Conservation (phyloP, 2,113 vertebrate genomes). For the Phalacrocorax brasilianus region DNA sequence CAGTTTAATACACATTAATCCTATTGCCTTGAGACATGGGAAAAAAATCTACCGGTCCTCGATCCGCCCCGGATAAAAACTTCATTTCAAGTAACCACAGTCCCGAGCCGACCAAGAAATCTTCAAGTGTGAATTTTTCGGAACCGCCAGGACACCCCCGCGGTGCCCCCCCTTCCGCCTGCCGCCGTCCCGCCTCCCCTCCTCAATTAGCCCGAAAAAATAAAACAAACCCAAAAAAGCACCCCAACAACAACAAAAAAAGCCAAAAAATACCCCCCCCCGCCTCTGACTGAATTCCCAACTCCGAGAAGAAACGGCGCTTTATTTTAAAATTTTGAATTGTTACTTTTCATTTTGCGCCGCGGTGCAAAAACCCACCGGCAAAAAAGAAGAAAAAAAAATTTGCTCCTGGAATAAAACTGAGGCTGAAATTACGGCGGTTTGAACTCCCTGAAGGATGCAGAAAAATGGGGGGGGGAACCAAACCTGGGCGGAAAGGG, state of each 20-base stretch:
- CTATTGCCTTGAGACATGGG: slow-evolving; percentile 85
- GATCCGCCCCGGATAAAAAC: slow-evolving; percentile 78
- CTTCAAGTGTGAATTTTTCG: slow-evolving; percentile 73
- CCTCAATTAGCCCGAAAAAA: background rate
- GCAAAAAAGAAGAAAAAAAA: background rate
- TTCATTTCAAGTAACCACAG: slow-evolving; percentile 86
- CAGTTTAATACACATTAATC: slow-evolving; percentile 87
- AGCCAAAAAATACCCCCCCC: background rate
- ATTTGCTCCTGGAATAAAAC: background rate
- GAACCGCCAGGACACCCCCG: background rate
- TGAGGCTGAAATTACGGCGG: background rate
- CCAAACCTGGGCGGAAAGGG: background rate
- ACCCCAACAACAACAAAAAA: background rate
- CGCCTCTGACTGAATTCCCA: background rate
- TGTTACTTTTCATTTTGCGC: background rate
- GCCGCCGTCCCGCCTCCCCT: background rate
- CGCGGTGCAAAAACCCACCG: background rate
- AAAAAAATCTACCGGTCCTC: slow-evolving; percentile 77
- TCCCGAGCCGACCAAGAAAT: slow-evolving; percentile 76
- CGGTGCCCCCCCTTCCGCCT: background rate
- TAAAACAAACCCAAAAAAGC: background rate
- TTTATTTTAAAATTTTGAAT: background rate
- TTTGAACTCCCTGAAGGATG: slow-evolving; percentile 36
- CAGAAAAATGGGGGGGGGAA: background rate
- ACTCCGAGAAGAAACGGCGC: background rate